These are phyloP conservation scores for Encarsia formosa DNA, from an alignment of 2,888 invertebrate species.

Conservation along the genomic window DNA sequence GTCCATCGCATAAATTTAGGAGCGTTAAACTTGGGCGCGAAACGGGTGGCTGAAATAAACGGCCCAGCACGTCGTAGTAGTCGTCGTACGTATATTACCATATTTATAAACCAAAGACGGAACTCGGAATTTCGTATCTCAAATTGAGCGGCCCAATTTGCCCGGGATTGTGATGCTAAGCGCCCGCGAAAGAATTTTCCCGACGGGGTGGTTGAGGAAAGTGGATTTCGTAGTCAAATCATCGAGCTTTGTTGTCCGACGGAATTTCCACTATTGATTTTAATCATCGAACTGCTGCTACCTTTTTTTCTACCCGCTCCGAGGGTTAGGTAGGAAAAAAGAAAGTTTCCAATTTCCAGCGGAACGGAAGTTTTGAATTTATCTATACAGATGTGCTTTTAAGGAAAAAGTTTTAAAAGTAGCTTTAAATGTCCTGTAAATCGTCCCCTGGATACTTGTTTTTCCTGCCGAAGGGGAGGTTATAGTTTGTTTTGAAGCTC, in stretches of 20 bases:
- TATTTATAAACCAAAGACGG: no score
- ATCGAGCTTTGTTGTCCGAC: neutral
- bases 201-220: neutral
- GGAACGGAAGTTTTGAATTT: neutral
- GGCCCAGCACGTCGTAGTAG: neutral
- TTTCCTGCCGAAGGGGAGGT: slow-evolving; percentile 2
- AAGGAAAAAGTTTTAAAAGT: neutral
- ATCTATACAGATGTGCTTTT: neutral
- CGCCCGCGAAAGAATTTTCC: slow-evolving; percentile 28
- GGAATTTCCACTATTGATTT: neutral
- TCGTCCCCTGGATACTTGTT: slow-evolving; percentile 4
- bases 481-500: slow-evolving; percentile 20
- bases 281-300: neutral
- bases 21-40: neutral
- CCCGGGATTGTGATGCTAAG: slow-evolving; percentile 44
- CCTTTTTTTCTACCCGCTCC: no score
- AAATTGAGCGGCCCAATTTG: slow-evolving; percentile 44
- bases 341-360: neutral
- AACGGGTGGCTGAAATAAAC: slow-evolving; percentile 13
- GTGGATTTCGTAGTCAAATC: slow-evolving; percentile 9
- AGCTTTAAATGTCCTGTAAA: neutral
- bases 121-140: slow-evolving; percentile 13
- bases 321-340: neutral
- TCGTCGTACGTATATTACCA: neutral
- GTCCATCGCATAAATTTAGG: no score